phyloP scores from a whole-genome alignment of 2,888 invertebrate genomes.

The Eilema depressum region DNA sequence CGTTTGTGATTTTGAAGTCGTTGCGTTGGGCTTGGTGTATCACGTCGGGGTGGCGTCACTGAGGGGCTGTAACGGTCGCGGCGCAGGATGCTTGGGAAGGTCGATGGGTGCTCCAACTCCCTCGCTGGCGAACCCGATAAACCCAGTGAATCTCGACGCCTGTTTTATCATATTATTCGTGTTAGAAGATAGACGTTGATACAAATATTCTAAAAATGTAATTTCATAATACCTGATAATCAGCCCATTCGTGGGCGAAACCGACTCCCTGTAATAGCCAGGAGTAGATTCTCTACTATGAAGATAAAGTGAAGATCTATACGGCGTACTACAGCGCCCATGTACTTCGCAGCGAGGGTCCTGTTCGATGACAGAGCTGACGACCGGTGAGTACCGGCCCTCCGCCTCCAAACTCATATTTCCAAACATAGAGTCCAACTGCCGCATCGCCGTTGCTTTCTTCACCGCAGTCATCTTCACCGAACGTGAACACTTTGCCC shows the following conservation, averaged over 20 bases:
- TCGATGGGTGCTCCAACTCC: conserved; percentile 90
- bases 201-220: conserved; percentile 9
- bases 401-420: conserved; percentile 88
- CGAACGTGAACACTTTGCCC: conserved; percentile 50
- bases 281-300: conserved; percentile 85
- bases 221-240: conserved; percentile 74
- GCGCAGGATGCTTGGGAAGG: conserved; percentile 90
- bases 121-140: conserved; percentile 86
- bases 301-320: conserved; percentile 79
- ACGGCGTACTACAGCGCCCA: conserved; percentile 83
- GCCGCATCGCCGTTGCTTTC: conserved; percentile 90
- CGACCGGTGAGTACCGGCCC: conserved; percentile 77
- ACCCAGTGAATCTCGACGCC: conserved; percentile 88
- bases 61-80: conserved; percentile 86
- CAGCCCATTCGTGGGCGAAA: conserved; percentile 80
- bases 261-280: conserved; percentile 86
- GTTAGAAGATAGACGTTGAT: conserved; percentile 28
- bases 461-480: conserved; percentile 84
- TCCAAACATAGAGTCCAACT: conserved; percentile 91
- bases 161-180: conserved; percentile 64
- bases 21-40: conserved; percentile 81
- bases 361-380: conserved; percentile 86
- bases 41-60: conserved; percentile 81
- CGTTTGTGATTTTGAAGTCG: conserved; percentile 72
- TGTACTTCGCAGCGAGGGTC: conserved; percentile 91